phyloP scores from a whole-genome alignment of 2,888 invertebrate species.

The Phengaris arion region DNA sequence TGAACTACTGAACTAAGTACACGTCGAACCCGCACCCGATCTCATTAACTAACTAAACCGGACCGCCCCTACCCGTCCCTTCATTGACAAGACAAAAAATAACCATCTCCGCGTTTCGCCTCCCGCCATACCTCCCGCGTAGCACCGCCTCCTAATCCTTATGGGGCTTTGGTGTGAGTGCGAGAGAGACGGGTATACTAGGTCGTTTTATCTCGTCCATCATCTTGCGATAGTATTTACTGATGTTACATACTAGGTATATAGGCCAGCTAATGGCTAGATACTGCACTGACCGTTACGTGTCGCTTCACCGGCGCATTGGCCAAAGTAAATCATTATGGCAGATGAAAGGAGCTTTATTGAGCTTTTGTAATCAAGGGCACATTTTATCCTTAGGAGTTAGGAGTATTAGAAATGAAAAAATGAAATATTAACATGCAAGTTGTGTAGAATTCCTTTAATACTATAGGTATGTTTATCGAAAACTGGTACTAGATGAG shows the following conservation, averaged over 20 bases:
- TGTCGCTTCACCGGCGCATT: not conserved
- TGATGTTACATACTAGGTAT: conserved; percentile 43
- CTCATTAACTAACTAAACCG: conserved; percentile 56
- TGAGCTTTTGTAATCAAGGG: not conserved
- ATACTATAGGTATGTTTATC: too few relatives aligned
- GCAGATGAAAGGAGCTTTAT: not conserved
- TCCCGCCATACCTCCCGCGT: conserved; percentile 41
- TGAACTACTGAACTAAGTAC: conserved; percentile 46
- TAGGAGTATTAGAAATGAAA: too few relatives aligned
- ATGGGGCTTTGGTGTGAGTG: conserved; percentile 40
- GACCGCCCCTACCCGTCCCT: conserved; percentile 72
- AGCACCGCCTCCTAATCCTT: conserved; percentile 56
- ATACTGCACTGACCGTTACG: conserved; percentile 10
- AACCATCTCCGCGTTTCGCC: conserved; percentile 62
- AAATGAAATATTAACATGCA: too few relatives aligned
- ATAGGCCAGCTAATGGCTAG: not conserved
- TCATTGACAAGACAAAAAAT: conserved; percentile 78
- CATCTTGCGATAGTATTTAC: conserved; percentile 65
- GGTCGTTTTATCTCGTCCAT: conserved; percentile 73
- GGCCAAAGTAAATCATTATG: conserved; percentile 1
- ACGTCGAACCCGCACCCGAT: conserved; percentile 55
- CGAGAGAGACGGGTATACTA: conserved; percentile 57
- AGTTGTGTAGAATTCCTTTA: too few relatives aligned
- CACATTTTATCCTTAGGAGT: too few relatives aligned
- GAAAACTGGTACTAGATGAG: too few relatives aligned